phyloP scores from a whole-genome alignment of 2,888 invertebrate genomes.

The Tipula unca region DNA sequence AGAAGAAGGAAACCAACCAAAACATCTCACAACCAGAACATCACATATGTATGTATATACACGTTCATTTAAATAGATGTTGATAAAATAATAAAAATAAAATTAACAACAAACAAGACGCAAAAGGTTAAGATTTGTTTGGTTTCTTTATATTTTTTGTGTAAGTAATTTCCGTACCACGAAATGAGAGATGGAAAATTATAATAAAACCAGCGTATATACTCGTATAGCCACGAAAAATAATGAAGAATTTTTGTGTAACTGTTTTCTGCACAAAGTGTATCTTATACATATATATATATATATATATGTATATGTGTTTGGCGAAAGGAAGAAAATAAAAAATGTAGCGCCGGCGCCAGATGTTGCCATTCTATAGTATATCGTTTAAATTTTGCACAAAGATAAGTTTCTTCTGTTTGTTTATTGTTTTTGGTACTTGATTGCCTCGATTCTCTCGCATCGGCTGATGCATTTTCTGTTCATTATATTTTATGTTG shows the following conservation, averaged over 20 bases:
- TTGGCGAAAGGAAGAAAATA: neutral
- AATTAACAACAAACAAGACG: constrained; percentile 8
- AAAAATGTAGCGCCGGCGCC: constrained; percentile 16
- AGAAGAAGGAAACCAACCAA: neutral
- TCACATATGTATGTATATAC: neutral
- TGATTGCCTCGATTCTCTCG: constrained; percentile 8
- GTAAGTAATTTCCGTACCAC: neutral
- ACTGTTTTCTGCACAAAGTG: neutral
- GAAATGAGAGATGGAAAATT: constrained; percentile 8
- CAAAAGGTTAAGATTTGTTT: constrained; percentile 8
- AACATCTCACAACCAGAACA: neutral
- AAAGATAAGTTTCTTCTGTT: neutral
- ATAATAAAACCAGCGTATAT: neutral
- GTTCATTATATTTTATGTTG: neutral
- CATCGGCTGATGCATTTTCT: neutral
- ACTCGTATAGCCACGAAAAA: neutral
- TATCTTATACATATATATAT: neutral
- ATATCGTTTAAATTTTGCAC: neutral
- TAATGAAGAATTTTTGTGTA: neutral
- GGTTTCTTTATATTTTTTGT: neutral
- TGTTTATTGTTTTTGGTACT: neutral
- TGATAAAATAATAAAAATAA: constrained; percentile 1
- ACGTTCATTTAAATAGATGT: neutral
- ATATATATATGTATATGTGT: too few species aligned
- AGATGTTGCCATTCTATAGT: neutral